phyloP scores from a whole-genome alignment of 2,888 invertebrate genomes.

The Archips crataeganus region DNA sequence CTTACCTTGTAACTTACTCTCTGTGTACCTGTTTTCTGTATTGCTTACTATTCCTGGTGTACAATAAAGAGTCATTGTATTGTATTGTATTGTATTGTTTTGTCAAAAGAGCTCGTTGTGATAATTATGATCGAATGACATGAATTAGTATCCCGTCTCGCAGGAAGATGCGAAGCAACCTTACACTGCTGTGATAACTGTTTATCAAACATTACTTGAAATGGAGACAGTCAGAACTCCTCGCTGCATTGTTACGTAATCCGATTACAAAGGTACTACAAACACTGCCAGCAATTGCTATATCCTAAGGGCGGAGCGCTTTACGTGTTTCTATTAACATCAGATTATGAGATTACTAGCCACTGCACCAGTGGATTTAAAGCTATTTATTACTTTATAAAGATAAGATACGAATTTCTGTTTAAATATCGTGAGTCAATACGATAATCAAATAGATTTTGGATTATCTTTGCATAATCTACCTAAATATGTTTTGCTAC shows the following conservation, averaged over 20 bases:
- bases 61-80: too few species aligned
- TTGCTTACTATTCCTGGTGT: too few species aligned
- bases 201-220: neutral
- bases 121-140: neutral
- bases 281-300: neutral
- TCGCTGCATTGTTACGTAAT: neutral
- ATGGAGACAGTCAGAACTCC: neutral
- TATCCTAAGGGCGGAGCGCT: neutral
- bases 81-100: too few species aligned
- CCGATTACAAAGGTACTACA: neutral
- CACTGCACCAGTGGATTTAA: neutral
- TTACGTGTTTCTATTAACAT: neutral
- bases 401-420: conserved; percentile 21
- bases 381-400: conserved; percentile 16
- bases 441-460: conserved; percentile 13
- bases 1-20: too few species aligned
- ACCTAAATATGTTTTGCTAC: neutral
- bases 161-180: neutral
- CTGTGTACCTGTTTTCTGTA: too few species aligned
- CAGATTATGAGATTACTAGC: neutral
- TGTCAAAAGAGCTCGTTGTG: too few species aligned
- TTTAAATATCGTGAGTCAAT: conserved; percentile 13
- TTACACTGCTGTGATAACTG: neutral
- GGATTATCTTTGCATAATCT: conserved; percentile 1
- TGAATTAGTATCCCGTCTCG: neutral